Base-by-base conservation (phyloP, 2,888 invertebrate genomes). In the Brenthis daphne region DNA sequence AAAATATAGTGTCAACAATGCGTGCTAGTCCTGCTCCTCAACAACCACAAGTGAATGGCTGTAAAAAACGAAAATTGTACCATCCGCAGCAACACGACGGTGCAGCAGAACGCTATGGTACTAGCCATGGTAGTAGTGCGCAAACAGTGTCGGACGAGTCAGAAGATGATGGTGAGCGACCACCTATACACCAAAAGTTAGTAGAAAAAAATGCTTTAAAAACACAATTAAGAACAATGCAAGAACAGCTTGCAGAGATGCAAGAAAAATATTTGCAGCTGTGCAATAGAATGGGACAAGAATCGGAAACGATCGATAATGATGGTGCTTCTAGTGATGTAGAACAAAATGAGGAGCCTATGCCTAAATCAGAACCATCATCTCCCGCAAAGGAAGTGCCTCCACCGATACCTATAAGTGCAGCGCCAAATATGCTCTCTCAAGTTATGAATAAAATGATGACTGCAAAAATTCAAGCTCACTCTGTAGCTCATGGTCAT, bases 1-100 rank as follows among this genome's bases (percentile, higher is more conserved):
- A 99, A 92, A 98, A 98, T 88, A 98, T 99, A 81, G 97, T 98
- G 79, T 98, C 97, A 77, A 97, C 96, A 76, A 98, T 98, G 97
- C 95, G 98, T 74, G 96, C 97, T 75, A 97, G 97, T 84, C 97
- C 97, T 53, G 96, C 96, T 73, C 96, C 96, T 29, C 94, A 89
- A 70, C 94, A 94, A 77, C 94, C 95, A 0, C 95, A 96, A 85
- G 96, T 97, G 77, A 98, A 98, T 89, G 98, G 98, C 61, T 98
- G 98, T 90, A 98, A 98, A 88, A 99, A 99, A 89, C 95, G 99
- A 60, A 99, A 99, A 89, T 94, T 98, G 47, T 98, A 98, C 85
- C 98, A 98, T 82, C 99, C 99, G 13, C 98, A 98, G 87, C 98
- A 98, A 83, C 98, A 98, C 87, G 96, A 96, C 82, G 94, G 94